Base-by-base conservation (phyloP, 2,797 vertebrate species). In the Chelmon rostratus region DNA sequence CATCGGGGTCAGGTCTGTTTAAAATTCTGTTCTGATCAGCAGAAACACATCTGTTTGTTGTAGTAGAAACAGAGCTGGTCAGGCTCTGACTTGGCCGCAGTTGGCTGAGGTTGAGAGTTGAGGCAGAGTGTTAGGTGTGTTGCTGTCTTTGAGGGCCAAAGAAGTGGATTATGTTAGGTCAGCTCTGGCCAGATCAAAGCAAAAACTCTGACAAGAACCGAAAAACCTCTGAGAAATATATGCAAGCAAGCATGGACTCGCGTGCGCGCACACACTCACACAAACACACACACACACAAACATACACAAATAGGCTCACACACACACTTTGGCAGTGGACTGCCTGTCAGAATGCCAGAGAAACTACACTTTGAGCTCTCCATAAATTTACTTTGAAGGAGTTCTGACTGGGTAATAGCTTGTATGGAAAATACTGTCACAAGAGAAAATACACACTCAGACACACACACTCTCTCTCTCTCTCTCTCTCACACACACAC, bases 101-200 rank as follows among this genome's bases (percentile, higher is more conserved):
- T 53, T 76, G 67, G 66, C 53, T 70, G 72, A 62, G 79, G 87
- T 81, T 68, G 74, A 84, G 86, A 82, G 88, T 84, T 87, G 80
- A 89, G 76, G 76, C 59, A 77, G 81, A 81, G 82, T 88, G 79
- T 86, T 72, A 58, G 83, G 84, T 76, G 71, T 80, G 77, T 79
- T 78, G 68, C 81, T 85, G 77, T 83, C 82, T 91, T 84, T 90
- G 79, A 91, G 85, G 76, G 73, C 61, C 59, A 86, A 80, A 83
- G 82, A 83, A 88, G 76, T 83, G 88, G 82, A 90, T 92, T 91
- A 83, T 85, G 86, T 87, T 84, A 65, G 88, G 91, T 91, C 90
- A 91, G 83, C 89, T 87, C 85, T 33, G 83, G 78, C 80, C 87
- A 88, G 91, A 94, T 93, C 90, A 92, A 94, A 94, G 92, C 58